Percentiles rank a stretch among this genome's conserved stretches.
Evolutionary conservation across 2,113 vertebrate genomes (phyloP).

Genomic region (Australoheros scitulus): DNA sequence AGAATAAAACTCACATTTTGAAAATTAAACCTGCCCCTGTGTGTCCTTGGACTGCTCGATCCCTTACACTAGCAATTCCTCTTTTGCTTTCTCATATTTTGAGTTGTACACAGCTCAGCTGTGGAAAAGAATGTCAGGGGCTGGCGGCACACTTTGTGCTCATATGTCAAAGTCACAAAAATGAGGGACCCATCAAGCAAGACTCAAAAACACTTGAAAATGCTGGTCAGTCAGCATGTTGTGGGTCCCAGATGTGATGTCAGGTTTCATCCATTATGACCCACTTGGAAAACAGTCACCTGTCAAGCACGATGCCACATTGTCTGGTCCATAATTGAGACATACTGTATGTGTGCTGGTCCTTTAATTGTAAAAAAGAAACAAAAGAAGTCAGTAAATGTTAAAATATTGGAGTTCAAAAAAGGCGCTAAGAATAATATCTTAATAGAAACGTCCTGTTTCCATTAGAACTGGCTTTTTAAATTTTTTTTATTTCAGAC

Average conservation of each 20-base stretch:
- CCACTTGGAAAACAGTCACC: not conserved
- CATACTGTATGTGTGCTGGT: not conserved
- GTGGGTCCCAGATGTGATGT: no score
- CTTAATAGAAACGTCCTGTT: not conserved
- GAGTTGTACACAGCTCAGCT: not conserved
- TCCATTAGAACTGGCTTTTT: not conserved
- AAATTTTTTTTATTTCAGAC: no score
- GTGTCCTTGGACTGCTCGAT: no score
- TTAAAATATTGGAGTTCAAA: not conserved
- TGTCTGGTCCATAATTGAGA: not conserved
- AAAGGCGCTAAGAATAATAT: not conserved
- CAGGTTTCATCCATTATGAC: no score
- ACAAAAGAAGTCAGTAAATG: not conserved
- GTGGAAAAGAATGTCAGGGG: not conserved
- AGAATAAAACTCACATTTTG: no score
- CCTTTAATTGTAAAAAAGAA: not conserved
- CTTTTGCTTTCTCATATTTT: not conserved
- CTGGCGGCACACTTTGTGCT: not conserved
- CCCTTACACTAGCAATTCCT: no score
- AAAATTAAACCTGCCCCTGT: no score
- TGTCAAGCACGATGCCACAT: not conserved
- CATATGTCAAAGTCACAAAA: not conserved
- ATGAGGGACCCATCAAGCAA: not conserved
- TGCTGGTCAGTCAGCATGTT: no score
- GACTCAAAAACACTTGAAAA: not conserved